These are phyloP conservation scores for Dallia pectoralis DNA, from an alignment of 2,797 vertebrate genomes.

Conservation along the genomic window DNA sequence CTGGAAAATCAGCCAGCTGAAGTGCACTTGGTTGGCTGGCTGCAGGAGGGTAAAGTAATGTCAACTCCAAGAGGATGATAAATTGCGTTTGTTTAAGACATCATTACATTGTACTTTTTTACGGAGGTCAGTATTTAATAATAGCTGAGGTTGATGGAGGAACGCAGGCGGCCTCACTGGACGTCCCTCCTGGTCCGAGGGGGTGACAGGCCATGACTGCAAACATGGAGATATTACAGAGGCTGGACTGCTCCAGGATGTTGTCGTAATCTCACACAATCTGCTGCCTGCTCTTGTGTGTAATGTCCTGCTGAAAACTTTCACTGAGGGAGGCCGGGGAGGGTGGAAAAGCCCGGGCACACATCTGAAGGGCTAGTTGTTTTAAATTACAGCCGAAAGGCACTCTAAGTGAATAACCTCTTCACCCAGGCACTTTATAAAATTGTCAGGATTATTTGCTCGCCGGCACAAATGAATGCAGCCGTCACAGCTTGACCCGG, in stretches of 20 bases:
- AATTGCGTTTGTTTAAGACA: constrained; percentile 89
- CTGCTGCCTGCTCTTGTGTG: constrained; percentile 88
- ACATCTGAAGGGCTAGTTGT: constrained; percentile 63
- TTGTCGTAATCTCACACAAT: constrained; percentile 88
- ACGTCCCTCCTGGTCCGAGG: constrained; percentile 77
- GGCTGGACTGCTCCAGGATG: constrained; percentile 82
- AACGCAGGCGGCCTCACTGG: constrained; percentile 60
- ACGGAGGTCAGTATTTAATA: constrained; percentile 85
- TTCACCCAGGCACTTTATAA: constrained; percentile 68
- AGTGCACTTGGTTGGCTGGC: constrained; percentile 45
- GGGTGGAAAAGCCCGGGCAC: constrained; percentile 40
- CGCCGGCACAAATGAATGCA: constrained; percentile 37
- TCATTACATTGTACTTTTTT: constrained; percentile 85
- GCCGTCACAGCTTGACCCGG: constrained; percentile 24
- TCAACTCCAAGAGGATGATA: constrained; percentile 79
- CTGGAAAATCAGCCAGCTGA: constrained; percentile 42
- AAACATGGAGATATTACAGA: constrained; percentile 80
- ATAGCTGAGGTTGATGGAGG: constrained; percentile 83
- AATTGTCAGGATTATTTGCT: constrained; percentile 53
- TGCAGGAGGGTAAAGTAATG: constrained; percentile 55
- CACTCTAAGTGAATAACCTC: constrained; percentile 72
- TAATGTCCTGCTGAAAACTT: constrained; percentile 81
- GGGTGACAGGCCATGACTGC: constrained; percentile 88
- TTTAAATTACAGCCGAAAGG: constrained; percentile 75
- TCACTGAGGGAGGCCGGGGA: constrained; percentile 61